Evolutionary conservation across 2,797 vertebrate species (phyloP), one percentile per base, ranked within the genome.

Genomic region (Gadopsis marmoratus): DNA sequence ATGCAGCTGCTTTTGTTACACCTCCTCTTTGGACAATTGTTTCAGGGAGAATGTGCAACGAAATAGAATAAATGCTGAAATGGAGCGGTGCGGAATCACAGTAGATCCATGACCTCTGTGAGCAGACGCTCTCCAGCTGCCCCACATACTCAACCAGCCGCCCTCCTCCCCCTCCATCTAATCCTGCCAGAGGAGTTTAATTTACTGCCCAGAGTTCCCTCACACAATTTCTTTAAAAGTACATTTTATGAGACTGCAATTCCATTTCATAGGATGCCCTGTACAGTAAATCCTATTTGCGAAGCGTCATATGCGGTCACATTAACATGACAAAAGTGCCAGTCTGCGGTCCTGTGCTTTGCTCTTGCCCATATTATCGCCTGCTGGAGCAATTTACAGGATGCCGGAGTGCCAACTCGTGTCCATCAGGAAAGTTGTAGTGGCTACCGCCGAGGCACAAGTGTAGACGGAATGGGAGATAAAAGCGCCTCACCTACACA

Each of bases 281-380:
- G 84, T 91, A 95, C 92, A 91, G 93, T 94, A 95, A 96, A 96
- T 95, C 94, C 94, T 93, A 95, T 95, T 95, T 94, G 93, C 91
- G 60, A 81, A 89, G 94, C 92, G 91, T 94, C 94, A 91, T 89
- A 92, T 88, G 85, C 92, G 72, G 86, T 85, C 88, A 83, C 93
- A 95, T 96, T 95, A 96, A 94, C 95, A 95, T 95, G 95, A 95
- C 94, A 95, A 95, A 96, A 94, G 93, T 92, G 90, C 84, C 89
- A 54, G 91, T 91, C 89, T 91, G 92, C 92, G 90, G 82, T 85
- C 91, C 86, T 74, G 72, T 81, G 85, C 92, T 90, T 78, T 87
- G 90, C 88, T 92, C 87, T 76, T 10, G 58, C 86, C 82, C 78
- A 50, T 78, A 92, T 94, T 93, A 94, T 93, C 83, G 77, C 91